A percentile compares a stretch with the other conserved stretches of the same genome.
Conservation (phyloP, 2,113 vertebrate species). For the Rhabdornis inornatus region DNA sequence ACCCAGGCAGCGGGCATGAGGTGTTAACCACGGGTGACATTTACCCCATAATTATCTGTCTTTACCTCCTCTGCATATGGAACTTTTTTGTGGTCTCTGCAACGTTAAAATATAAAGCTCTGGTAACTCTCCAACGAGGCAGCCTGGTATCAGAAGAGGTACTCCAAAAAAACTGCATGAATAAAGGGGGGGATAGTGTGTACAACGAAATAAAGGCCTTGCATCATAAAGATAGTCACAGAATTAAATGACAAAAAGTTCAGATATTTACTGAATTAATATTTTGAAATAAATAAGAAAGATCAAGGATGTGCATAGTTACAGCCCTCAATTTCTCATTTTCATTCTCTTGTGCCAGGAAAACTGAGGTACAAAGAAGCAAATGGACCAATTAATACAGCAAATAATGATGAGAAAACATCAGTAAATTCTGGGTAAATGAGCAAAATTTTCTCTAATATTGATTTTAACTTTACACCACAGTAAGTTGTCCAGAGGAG, state of each 20-base stretch:
- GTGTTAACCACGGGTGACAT: constrained; percentile 49
- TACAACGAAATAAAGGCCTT: not conserved
- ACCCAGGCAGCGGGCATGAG: not conserved
- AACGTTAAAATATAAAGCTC: constrained; percentile 20
- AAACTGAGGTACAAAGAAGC: not conserved
- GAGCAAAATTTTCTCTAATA: not conserved
- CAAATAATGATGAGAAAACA: not conserved
- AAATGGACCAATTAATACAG: not conserved
- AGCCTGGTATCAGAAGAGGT: not conserved
- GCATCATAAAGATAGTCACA: not conserved
- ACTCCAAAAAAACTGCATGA: not conserved
- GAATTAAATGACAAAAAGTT: not conserved
- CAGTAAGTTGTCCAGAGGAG: not conserved
- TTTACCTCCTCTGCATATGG: constrained; percentile 26
- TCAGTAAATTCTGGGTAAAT: not conserved
- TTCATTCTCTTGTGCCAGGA: not conserved
- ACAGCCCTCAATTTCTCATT: not conserved
- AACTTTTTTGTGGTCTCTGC: constrained; percentile 55
- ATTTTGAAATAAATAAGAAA: not conserved
- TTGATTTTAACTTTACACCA: not conserved
- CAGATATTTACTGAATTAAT: not conserved
- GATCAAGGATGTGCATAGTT: not conserved
- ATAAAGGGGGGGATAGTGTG: not conserved
- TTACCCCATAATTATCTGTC: constrained; percentile 24
- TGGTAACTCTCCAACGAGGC: not conserved